Evolutionary conservation across 2,797 vertebrate species (phyloP).

Genomic region (Apogon hyalosoma): DNA sequence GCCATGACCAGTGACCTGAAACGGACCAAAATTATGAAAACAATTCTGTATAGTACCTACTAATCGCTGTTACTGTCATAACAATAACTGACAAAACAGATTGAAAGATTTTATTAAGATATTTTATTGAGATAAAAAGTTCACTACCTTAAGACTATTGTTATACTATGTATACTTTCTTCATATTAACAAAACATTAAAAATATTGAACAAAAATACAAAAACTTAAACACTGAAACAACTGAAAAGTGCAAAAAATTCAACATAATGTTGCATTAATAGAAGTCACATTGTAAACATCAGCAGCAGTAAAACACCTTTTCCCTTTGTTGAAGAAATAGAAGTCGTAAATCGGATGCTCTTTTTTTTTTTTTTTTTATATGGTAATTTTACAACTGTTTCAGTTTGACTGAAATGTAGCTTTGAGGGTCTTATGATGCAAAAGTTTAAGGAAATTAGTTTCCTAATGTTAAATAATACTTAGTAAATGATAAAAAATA

Average conservation of each 20-base stretch:
- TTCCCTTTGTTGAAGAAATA: too few species aligned
- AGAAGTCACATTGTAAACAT: constrained; percentile 41
- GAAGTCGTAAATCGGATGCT: too few species aligned
- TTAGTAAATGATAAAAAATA: constrained; percentile 3
- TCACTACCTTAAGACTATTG: constrained; percentile 43
- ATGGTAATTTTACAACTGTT: too few species aligned
- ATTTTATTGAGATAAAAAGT: constrained; percentile 69
- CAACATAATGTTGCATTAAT: constrained; percentile 55
- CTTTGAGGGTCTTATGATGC: too few species aligned
- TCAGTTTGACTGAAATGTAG: too few species aligned
- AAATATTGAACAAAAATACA: constrained; percentile 30
- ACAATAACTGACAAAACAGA: background rate
- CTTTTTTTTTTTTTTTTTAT: too few species aligned
- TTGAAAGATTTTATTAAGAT: constrained; percentile 7
- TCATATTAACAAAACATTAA: constrained; percentile 25
- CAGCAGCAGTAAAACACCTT: constrained; percentile 34
- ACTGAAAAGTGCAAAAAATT: constrained; percentile 71
- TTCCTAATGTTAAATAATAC: too few species aligned
- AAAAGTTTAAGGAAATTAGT: too few species aligned
- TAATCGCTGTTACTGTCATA: too few species aligned
- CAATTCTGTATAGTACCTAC: too few species aligned
- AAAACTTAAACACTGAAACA: constrained; percentile 41
- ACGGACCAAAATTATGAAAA: too few species aligned
- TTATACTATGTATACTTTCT: constrained; percentile 16
- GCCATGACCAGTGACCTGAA: too few species aligned